Percentiles rank a stretch among this genome's conserved stretches.
These are phyloP conservation scores for Emys orbicularis DNA, from an alignment of 2,797 vertebrate genomes.

Conservation along the genomic window DNA sequence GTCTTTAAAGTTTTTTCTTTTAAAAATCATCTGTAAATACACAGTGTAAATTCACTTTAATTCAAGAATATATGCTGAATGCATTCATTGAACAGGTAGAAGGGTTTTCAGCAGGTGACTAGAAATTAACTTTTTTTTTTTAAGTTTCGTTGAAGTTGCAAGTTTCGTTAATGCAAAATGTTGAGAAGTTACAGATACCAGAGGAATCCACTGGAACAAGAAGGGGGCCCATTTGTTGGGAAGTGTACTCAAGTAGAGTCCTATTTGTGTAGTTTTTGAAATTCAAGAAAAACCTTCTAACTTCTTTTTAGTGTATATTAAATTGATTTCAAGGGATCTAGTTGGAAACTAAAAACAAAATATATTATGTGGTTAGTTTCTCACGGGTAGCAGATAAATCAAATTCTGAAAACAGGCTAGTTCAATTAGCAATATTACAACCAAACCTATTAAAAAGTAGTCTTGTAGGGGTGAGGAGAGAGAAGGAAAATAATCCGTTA, in stretches of 20 bases:
- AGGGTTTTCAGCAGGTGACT: background rate
- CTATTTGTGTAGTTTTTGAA: background rate
- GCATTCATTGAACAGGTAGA: constrained; percentile 38
- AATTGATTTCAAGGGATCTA: background rate
- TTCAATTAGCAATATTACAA: background rate
- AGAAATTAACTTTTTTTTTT: constrained; percentile 37
- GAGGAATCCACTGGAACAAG: constrained; percentile 36
- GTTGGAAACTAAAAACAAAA: background rate
- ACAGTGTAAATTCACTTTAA: background rate
- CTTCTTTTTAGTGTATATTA: background rate
- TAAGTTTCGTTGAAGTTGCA: constrained; percentile 40
- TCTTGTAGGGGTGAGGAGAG: background rate
- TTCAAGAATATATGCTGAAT: background rate
- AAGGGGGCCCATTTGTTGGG: background rate
- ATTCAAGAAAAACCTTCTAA: accelerated
- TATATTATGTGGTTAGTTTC: background rate
- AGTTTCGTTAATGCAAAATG: constrained; percentile 43
- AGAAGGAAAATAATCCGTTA: background rate
- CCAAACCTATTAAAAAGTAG: background rate
- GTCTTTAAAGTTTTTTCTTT: constrained; percentile 68
- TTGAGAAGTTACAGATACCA: constrained; percentile 16
- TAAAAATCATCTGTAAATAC: constrained; percentile 36
- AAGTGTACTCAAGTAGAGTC: background rate
- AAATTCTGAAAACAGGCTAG: background rate
- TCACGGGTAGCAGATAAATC: constrained; percentile 17